A percentile compares a stretch with the other conserved stretches of the same genome.
phyloP scores from a whole-genome alignment of 2,888 invertebrate genomes.

The Eledona agricola region DNA sequence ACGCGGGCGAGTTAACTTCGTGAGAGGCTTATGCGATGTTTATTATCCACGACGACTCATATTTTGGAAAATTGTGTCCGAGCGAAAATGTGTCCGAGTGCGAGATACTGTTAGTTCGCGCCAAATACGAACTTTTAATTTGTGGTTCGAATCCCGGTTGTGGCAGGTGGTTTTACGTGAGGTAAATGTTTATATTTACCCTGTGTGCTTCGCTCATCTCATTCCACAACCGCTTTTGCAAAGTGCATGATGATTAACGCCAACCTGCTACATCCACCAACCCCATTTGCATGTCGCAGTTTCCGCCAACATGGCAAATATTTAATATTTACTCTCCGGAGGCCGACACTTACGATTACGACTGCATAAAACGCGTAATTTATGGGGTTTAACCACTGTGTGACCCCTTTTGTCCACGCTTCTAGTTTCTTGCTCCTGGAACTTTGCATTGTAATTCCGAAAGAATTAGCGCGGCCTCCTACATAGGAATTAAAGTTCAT shows the following conservation, averaged over 20 bases:
- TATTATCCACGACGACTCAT: conserved; percentile 55
- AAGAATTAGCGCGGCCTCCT: conserved; percentile 25
- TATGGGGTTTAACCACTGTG: conserved; percentile 4
- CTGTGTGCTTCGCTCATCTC: conserved; percentile 36
- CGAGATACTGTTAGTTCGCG: conserved; percentile 52
- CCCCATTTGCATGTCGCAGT: too few relatives aligned
- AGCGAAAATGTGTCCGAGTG: conserved; percentile 55
- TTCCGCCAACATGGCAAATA: conserved; percentile 1
- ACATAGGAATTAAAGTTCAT: conserved; percentile 34
- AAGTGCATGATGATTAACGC: conserved; percentile 31
- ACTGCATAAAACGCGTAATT: conserved; percentile 8
- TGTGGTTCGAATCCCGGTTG: conserved; percentile 54
- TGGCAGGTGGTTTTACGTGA: conserved; percentile 60
- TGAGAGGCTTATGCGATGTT: conserved; percentile 58
- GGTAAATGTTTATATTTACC: conserved; percentile 58
- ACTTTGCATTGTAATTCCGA: conserved; percentile 18
- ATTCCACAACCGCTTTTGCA: conserved; percentile 28
- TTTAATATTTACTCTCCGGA: conserved; percentile 2
- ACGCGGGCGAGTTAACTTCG: conserved; percentile 52
- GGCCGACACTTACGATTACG: conserved; percentile 3
- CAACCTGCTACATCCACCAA: conserved; percentile 38
- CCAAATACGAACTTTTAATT: conserved; percentile 46
- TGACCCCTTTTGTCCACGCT: conserved; percentile 10
- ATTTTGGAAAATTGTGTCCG: conserved; percentile 52
- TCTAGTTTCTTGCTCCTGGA: conserved; percentile 20